Evolutionary conservation across 2,113 vertebrate genomes (phyloP), one percentile per base, ranked within the genome.

Genomic region (Eclectus roratus): DNA sequence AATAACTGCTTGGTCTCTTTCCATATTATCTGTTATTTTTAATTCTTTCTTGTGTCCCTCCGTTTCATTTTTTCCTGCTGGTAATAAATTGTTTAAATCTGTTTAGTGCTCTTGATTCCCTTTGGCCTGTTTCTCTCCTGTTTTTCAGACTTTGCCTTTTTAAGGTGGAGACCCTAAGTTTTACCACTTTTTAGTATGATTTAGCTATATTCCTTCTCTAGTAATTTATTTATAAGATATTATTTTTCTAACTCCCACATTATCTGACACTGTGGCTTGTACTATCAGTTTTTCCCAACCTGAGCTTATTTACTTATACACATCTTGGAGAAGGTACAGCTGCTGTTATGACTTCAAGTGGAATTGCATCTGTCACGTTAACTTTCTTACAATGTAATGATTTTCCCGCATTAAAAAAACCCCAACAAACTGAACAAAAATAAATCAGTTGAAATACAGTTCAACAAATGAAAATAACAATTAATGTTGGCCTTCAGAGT

Each of bases 381-480:
- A 83, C 13, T 79, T 47, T 64, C 71, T 53, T 79, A 74, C 78
- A 65, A 80, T 80, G 66, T 71, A 83, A 86, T 77, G 47, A 80
- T 25, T 82, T 89, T 31, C 1, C 1, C 1, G 17, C 1, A 6
- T 18, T 7, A 18, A 77, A 68, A 46, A 47, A 2, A 11, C 6
- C 9, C 17, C 49, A 68, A 39, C 49, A 61, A 79, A 28, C 19
- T 70, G 53, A 20, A 41, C 3, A 35, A 70, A 72, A 72, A 53
- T 91, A 88, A 80, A 60, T 72, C 70, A 93, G 69, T 91, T 80
- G 33, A 93, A 91, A 92, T 65, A 47, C 61, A 84, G 50, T 72
- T 94, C 83, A 92, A 43, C 61, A 89, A 92, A 91, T 87, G 55
- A 84, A 92, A 94, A 92, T 84, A 94, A 93, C 77, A 90, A 91